Conservation (phyloP, 1,140 invertebrate genomes). For the Octopus bimaculoides region DNA sequence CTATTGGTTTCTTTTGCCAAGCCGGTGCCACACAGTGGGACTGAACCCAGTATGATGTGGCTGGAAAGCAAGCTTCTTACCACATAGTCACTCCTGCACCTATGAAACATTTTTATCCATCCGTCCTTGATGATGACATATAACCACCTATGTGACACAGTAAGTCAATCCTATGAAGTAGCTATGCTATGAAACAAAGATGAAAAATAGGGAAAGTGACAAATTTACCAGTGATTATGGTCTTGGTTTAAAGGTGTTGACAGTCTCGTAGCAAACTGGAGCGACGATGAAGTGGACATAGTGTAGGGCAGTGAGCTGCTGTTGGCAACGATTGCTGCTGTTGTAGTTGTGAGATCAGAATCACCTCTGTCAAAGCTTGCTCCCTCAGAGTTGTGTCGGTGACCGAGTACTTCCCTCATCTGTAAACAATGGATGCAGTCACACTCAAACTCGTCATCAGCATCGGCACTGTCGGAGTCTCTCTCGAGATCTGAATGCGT, state of each 20-base stretch:
- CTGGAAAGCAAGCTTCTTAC: too few species aligned
- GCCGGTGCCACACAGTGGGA: too few species aligned
- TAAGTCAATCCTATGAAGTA: too few species aligned
- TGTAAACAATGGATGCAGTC: conserved; percentile 38
- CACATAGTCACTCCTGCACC: too few species aligned
- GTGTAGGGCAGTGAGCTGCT: not conserved
- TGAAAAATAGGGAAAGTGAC: not conserved
- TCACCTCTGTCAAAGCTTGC: not conserved
- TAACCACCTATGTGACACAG: too few species aligned
- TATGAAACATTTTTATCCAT: too few species aligned
- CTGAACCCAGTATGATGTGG: too few species aligned
- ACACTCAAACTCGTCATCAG: conserved; percentile 45
- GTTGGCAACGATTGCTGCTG: not conserved
- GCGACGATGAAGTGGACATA: not conserved
- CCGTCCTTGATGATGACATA: too few species aligned
- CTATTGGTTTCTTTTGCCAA: too few species aligned
- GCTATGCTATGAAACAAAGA: too few species aligned
- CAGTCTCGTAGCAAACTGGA: too few species aligned
- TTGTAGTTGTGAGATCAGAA: not conserved
- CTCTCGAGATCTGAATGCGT: not conserved
- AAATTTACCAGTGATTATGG: conserved; percentile 7
- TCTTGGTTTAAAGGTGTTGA: not conserved
- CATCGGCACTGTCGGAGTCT: conserved; percentile 30
- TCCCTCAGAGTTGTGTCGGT: not conserved
- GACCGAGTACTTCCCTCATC: conserved; percentile 4